Base-by-base conservation (phyloP, 92 coral and sea anemone genomes). In the Zoanthus sansibaricus region DNA sequence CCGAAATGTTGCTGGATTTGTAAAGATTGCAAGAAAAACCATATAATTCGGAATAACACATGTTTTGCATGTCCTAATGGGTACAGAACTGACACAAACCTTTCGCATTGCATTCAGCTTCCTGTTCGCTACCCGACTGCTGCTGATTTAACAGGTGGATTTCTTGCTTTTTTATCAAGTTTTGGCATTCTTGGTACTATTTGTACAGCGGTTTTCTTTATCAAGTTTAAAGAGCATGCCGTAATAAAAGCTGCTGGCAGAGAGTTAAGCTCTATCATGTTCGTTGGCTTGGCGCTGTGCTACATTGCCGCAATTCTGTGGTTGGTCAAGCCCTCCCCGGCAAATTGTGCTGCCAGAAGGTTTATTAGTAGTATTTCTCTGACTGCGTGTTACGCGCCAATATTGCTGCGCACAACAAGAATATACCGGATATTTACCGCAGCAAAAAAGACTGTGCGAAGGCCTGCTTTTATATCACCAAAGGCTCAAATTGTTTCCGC, bases 1-100 rank as follows among this genome's bases (percentile, higher is more conserved):
- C n/a, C n/a, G n/a, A n/a, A n/a, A n/a, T n/a, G n/a, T n/a, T 96
- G 98, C 83, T 96, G 98, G 98, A 45, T 58, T 6, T 96, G 98
- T 76, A 82, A 75, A 59, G 45, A 37, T 54, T 96, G 98, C 68
- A 86, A 72, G 42, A 42, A 42, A 37, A 88, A 87, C 18, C 87
- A 90, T 51, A 84, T 83, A 33, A 87, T 96, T 21, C 44, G 42
- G 69, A 94, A 96, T 67, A 87, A 89, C 79, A 89, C 94, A 10
- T 96, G 98, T 68, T 48, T 25, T 16, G 70, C 87, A 17, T 94
- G 98, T 55, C 89, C 92, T 1, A 79, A 16, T 33, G 98, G 98
- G 1, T 86, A 84, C 82, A 67, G 79, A 46, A 90, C 98, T 74
- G 83, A 88, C 76, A 68, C 51, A 16, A 89, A 85, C 76, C 70